phyloP scores from a whole-genome alignment of 2,888 invertebrate species.

The Pollenia labialis region DNA sequence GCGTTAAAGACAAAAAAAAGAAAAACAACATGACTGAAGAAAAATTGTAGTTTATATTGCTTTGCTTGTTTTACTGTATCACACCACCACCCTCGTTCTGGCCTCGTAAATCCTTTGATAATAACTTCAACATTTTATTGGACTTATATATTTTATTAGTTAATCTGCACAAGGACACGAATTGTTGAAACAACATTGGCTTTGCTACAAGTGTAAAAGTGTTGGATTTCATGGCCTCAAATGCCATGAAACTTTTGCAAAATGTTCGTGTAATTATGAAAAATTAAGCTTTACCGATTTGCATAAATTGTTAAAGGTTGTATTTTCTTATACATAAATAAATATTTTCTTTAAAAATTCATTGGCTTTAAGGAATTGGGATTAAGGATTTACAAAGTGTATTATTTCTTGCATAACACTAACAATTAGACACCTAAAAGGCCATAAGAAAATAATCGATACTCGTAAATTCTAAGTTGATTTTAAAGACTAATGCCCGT shows the following conservation, averaged over 20 bases:
- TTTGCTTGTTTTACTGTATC: slow-evolving; percentile 10
- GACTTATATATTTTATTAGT: slow-evolving; percentile 49
- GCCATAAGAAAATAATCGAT: no score
- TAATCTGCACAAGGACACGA: slow-evolving; percentile 24
- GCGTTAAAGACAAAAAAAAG: neutral
- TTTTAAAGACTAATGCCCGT: no score
- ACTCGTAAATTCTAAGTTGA: no score
- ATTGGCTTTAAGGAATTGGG: no score
- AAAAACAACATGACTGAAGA: neutral
- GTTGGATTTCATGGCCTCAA: neutral
- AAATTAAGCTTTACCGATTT: no score
- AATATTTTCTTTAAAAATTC: neutral
- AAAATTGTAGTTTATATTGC: neutral
- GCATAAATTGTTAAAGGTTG: neutral
- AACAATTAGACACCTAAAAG: no score
- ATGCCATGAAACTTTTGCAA: neutral
- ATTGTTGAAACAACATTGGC: neutral
- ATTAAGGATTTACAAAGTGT: no score
- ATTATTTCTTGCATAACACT: no score
- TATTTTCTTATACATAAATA: neutral
- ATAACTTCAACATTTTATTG: slow-evolving; percentile 51
- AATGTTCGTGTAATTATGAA: no score
- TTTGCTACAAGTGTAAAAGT: neutral
- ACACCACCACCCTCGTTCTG: slow-evolving; percentile 23
- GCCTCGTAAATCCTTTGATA: slow-evolving; percentile 56